Percentiles rank a stretch among this genome's conserved stretches.
phyloP scores from a whole-genome alignment of 2,113 vertebrate species.

The Canis aureus region DNA sequence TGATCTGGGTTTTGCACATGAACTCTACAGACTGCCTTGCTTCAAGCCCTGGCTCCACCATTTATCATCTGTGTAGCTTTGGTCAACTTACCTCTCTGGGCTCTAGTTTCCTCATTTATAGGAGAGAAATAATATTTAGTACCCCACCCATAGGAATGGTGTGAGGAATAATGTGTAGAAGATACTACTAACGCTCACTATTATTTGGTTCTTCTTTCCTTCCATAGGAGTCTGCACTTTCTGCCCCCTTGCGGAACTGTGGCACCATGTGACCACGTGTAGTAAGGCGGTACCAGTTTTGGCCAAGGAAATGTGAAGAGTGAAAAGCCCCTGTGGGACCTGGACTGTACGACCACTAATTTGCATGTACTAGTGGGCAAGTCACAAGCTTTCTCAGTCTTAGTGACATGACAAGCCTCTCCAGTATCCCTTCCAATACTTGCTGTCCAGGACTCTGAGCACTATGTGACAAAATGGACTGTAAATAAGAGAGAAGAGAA shows the following conservation, averaged over 20 bases:
- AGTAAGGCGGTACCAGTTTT: background rate
- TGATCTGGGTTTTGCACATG: background rate
- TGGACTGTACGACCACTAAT: background rate
- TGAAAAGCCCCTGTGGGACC: background rate
- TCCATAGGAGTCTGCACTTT: background rate
- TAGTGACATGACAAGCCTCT: background rate
- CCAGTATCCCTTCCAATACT: background rate
- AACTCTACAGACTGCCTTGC: background rate
- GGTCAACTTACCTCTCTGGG: background rate
- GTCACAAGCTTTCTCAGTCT: background rate
- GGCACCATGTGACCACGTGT: background rate
- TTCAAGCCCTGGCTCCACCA: background rate
- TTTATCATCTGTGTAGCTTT: background rate
- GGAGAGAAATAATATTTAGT: conserved; percentile 15
- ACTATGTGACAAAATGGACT: background rate
- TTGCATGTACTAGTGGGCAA: background rate
- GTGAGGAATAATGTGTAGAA: background rate
- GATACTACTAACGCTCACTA: background rate
- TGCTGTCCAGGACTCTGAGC: background rate
- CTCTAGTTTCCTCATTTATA: conserved; percentile 1
- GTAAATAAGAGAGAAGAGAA: background rate
- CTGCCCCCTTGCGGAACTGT: background rate
- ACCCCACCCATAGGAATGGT: background rate
- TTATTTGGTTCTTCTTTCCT: conserved; percentile 21
- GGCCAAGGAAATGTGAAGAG: background rate